phyloP scores from a whole-genome alignment of 2,113 vertebrate genomes.

The Turnix velox region DNA sequence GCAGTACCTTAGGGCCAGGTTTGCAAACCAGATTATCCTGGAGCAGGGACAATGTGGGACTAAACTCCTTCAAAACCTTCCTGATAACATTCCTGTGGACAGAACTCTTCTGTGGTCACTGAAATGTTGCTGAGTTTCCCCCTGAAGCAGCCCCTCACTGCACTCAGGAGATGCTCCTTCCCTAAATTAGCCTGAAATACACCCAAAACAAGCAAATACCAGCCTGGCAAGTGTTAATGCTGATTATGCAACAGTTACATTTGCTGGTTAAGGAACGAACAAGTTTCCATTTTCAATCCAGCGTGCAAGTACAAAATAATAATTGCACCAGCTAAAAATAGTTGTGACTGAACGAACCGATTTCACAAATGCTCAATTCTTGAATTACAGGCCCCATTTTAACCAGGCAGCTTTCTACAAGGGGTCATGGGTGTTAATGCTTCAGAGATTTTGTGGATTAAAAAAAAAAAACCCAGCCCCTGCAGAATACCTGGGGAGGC shows the following conservation, averaged over 20 bases:
- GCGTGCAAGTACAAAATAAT: not conserved
- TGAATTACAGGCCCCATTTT: not conserved
- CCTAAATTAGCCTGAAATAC: not conserved
- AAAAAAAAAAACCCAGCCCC: not conserved
- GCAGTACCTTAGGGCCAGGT: not conserved
- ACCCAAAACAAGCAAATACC: not conserved
- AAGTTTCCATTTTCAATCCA: not conserved
- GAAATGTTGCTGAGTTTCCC: not conserved
- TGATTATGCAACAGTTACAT: not conserved
- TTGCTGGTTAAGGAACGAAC: not conserved
- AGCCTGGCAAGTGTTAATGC: not conserved
- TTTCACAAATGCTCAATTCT: not conserved
- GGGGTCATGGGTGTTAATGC: not conserved
- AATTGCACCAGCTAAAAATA: slow-evolving; percentile 5
- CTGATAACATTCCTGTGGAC: not conserved
- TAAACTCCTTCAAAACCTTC: not conserved
- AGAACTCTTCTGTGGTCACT: not conserved
- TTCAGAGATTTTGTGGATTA: not conserved
- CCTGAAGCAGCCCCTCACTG: not conserved
- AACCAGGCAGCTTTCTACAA: not conserved
- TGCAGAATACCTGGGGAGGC: not conserved
- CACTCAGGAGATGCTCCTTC: slow-evolving; percentile 4
- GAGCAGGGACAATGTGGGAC: not conserved
- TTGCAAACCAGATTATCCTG: not conserved
- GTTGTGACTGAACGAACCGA: not conserved